These are phyloP conservation scores for Coelopa frigida DNA, from an alignment of 1,140 invertebrate species.

Conservation along the genomic window DNA sequence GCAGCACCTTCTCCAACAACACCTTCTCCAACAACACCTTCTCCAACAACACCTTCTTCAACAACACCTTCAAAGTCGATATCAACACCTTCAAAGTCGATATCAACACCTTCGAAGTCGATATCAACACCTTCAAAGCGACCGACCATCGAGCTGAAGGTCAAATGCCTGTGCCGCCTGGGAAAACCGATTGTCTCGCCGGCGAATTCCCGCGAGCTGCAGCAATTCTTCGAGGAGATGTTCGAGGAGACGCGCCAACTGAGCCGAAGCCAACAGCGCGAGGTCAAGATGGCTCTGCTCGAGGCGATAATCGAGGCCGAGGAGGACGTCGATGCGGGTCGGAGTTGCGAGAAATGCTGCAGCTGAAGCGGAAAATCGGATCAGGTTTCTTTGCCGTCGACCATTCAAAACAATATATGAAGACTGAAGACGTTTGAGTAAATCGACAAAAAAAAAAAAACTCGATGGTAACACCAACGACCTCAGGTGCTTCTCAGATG, in stretches of 20 bases:
- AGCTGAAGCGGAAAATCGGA: no score
- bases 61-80: background rate
- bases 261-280: background rate
- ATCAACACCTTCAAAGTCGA: background rate
- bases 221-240: slow-evolving; percentile 8
- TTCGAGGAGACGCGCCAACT: slow-evolving; percentile 5
- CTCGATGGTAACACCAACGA: no score
- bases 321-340: slow-evolving; percentile 4
- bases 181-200: background rate
- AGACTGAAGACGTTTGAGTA: no score
- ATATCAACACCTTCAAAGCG: background rate
- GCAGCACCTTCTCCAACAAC: background rate
- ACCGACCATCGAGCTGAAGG: background rate
- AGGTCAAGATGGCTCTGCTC: slow-evolving; percentile 1
- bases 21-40: background rate
- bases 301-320: slow-evolving; percentile 7
- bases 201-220: background rate
- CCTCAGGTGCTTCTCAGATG: no score
- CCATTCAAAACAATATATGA: no score
- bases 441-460: no score
- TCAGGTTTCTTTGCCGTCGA: no score
- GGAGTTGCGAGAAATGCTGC: no score
- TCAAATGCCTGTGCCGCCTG: slow-evolving; percentile 1
- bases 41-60: background rate
- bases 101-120: background rate